Percentiles rank a stretch among this genome's conserved stretches.
phyloP scores from a whole-genome alignment of 2,113 vertebrate species.

The Guaruba guarouba region DNA sequence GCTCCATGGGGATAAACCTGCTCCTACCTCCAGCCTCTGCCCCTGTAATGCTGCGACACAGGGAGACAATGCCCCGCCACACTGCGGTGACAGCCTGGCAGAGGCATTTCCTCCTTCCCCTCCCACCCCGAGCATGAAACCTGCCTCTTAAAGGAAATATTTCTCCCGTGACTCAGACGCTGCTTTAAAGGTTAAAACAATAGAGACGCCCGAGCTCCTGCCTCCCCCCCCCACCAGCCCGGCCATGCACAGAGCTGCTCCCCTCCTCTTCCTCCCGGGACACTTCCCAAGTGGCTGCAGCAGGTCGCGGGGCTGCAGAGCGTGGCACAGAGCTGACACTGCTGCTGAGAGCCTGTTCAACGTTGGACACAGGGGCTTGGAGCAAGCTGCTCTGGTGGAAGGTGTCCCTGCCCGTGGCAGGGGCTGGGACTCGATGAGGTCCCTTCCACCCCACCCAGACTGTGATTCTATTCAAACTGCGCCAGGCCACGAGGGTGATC shows the following conservation, averaged over 20 bases:
- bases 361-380: no score
- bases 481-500: neutral
- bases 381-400: no score
- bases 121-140: neutral
- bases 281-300: neutral
- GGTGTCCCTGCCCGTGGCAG: no score
- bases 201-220: accelerated
- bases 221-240: neutral
- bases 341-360: accelerated
- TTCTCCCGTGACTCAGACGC: neutral
- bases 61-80: accelerated
- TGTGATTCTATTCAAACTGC: neutral
- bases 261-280: accelerated
- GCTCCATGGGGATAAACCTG: neutral
- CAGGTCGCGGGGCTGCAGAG: neutral
- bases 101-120: neutral
- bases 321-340: accelerated
- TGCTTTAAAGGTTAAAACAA: neutral
- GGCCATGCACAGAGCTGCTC: neutral
- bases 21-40: neutral
- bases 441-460: no score
- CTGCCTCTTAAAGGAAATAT: neutral
- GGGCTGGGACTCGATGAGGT: no score
- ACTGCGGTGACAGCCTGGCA: accelerated
- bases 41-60: accelerated